phyloP scores from a whole-genome alignment of 2,888 invertebrate genomes.

The Campoplex capitator region DNA sequence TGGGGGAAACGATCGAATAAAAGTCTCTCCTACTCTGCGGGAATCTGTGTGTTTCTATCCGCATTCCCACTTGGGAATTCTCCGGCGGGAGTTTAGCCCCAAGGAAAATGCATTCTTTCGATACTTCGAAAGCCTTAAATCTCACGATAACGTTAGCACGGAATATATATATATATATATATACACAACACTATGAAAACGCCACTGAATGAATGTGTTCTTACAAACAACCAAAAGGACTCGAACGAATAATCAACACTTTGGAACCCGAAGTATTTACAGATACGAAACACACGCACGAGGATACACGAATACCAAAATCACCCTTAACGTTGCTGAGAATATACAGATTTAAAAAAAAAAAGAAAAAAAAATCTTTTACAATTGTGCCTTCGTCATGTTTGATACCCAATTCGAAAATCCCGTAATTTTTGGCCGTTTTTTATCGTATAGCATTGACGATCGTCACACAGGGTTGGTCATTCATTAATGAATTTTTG shows the following conservation, averaged over 20 bases:
- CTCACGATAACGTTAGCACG: constrained; percentile 48
- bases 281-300: neutral
- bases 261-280: neutral
- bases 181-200: constrained; percentile 7
- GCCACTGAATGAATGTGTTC: constrained; percentile 21
- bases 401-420: constrained; percentile 22
- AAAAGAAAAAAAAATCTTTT: neutral
- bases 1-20: constrained; percentile 1
- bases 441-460: constrained; percentile 27
- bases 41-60: constrained; percentile 32
- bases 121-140: constrained; percentile 56
- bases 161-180: neutral
- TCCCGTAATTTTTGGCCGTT: constrained; percentile 49
- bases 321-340: neutral
- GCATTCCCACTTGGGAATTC: constrained; percentile 37
- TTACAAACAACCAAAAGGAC: neutral
- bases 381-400: constrained; percentile 2
- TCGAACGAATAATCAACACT: neutral
- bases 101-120: constrained; percentile 52
- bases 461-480: constrained; percentile 41
- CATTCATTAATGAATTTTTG: constrained; percentile 38
- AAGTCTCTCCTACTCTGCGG: constrained; percentile 25
- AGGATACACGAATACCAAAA: constrained; percentile 7
- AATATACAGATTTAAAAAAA: neutral
- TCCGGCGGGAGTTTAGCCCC: constrained; percentile 1